Evolutionary conservation across 2,797 vertebrate genomes (phyloP).

Genomic region (Yasuhikotakia modesta): DNA sequence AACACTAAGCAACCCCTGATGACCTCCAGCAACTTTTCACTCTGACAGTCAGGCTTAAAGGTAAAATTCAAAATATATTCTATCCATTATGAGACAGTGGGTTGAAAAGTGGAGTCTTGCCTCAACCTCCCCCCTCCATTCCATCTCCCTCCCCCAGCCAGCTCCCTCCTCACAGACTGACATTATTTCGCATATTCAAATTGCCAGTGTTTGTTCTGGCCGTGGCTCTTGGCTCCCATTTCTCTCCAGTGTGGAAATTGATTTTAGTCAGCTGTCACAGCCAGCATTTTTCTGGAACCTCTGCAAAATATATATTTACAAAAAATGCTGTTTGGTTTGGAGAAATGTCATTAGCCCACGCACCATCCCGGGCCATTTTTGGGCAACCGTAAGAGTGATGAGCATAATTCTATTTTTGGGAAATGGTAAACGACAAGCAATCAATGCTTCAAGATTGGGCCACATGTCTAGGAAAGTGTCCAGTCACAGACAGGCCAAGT

Average conservation of each 20-base stretch:
- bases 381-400: slow-evolving; percentile 47
- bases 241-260: slow-evolving; percentile 66
- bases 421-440: slow-evolving; percentile 46
- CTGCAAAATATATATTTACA: slow-evolving; percentile 61
- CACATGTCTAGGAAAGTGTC: slow-evolving; percentile 53
- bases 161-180: slow-evolving; percentile 55
- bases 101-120: slow-evolving; percentile 53
- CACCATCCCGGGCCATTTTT: slow-evolving; percentile 54
- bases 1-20: slow-evolving; percentile 42
- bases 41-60: slow-evolving; percentile 54
- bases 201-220: slow-evolving; percentile 66
- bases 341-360: slow-evolving; percentile 64
- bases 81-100: slow-evolving; percentile 51
- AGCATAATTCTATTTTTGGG: slow-evolving; percentile 58
- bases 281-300: slow-evolving; percentile 64
- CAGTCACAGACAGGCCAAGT: slow-evolving; percentile 49
- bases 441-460: slow-evolving; percentile 39
- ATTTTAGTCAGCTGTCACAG: slow-evolving; percentile 71
- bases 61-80: slow-evolving; percentile 54
- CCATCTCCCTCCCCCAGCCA: slow-evolving; percentile 48
- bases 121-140: neutral
- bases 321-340: slow-evolving; percentile 59
- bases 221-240: slow-evolving; percentile 62
- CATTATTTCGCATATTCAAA: slow-evolving; percentile 68
- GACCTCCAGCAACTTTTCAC: slow-evolving; percentile 55